Evolutionary conservation across 1,140 invertebrate genomes (phyloP).

Genomic region (Anastatus disparis): DNA sequence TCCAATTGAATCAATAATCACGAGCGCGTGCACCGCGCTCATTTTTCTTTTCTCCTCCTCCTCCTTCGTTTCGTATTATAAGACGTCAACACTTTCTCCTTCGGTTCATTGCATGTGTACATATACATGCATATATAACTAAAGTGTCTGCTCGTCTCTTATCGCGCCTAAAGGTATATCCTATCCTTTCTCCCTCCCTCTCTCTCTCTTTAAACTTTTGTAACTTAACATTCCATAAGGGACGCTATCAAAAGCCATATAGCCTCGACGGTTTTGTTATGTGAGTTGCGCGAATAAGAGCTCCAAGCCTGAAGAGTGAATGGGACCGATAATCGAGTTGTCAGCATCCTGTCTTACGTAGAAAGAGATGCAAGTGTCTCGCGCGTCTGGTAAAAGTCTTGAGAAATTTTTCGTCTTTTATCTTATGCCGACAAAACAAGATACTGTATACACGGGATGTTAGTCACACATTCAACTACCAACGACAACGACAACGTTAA

Average conservation of each 20-base stretch:
- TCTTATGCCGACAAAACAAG: background rate
- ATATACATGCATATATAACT: too few relatives aligned
- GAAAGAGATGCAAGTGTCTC: constrained; percentile 8
- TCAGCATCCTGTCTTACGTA: constrained; percentile 48
- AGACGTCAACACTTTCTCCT: background rate
- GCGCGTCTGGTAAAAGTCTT: background rate
- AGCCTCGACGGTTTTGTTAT: constrained; percentile 46
- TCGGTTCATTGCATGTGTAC: background rate
- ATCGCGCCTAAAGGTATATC: background rate
- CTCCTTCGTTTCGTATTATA: background rate
- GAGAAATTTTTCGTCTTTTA: constrained; percentile 13
- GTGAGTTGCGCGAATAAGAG: constrained; percentile 47
- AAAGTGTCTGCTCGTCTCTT: too few relatives aligned
- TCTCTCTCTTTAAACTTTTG: background rate
- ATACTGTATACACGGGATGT: background rate
- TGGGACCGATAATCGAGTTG: constrained; percentile 55
- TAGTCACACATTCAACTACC: constrained; percentile 4
- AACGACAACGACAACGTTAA: too few relatives aligned
- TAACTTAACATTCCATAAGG: background rate
- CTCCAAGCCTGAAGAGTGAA: too few relatives aligned
- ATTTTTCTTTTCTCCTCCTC: background rate
- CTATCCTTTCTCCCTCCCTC: background rate
- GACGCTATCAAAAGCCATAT: constrained; percentile 47
- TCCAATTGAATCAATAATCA: constrained; percentile 41
- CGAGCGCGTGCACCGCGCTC: background rate